Conservation (phyloP, 2,797 vertebrate species). For the Parauchenoglanis punctatus region DNA sequence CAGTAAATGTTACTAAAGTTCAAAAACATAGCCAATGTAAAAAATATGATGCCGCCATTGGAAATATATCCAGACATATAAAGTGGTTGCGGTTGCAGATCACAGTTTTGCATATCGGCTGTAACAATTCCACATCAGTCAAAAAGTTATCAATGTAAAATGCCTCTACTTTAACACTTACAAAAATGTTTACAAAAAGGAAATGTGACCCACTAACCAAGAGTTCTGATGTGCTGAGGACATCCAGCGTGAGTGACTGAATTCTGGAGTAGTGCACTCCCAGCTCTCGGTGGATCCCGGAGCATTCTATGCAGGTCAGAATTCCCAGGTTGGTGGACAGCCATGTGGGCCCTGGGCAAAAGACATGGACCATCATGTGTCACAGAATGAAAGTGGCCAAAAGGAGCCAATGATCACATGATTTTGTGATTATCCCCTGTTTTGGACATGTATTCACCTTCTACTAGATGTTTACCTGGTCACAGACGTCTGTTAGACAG, state of each 20-base stretch:
- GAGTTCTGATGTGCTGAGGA: slow-evolving; percentile 96
- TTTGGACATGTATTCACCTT: neutral
- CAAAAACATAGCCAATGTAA: too few species aligned
- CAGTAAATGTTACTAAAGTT: too few species aligned
- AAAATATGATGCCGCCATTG: too few species aligned
- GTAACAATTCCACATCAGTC: neutral
- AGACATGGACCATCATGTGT: neutral
- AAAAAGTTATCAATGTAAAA: neutral
- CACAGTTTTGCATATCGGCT: too few species aligned
- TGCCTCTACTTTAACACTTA: neutral
- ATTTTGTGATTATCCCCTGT: neutral
- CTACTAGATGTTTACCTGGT: neutral
- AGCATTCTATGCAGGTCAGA: slow-evolving; percentile 97
- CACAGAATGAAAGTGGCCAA: neutral
- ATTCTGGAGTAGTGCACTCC: slow-evolving; percentile 98
- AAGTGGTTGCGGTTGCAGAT: too few species aligned
- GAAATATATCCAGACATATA: too few species aligned
- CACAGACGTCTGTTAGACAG: neutral
- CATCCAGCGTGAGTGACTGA: slow-evolving; percentile 95
- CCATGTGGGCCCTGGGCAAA: slow-evolving; percentile 89
- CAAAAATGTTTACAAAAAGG: neutral
- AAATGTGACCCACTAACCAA: slow-evolving; percentile 78
- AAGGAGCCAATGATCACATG: neutral
- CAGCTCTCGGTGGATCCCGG: slow-evolving; percentile 96
- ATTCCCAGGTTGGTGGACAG: slow-evolving; percentile 97